Base-by-base conservation (phyloP, 2,113 vertebrate genomes). In the Felis chaus region DNA sequence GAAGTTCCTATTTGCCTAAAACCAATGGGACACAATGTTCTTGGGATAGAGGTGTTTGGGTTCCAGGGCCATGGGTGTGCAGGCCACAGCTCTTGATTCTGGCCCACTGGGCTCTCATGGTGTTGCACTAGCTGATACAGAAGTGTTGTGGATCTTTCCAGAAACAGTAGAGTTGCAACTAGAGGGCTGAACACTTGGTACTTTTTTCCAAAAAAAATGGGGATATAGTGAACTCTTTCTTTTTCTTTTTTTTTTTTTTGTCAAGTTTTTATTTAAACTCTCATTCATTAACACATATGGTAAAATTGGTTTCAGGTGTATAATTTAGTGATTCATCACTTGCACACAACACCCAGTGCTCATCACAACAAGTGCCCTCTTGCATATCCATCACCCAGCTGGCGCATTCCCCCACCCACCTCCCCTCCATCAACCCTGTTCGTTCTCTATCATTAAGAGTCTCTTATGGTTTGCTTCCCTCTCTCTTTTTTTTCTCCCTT, bases 121-220 rank as follows among this genome's bases (percentile, higher is more conserved):
- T 97, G 94, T 11, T 95, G 74, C 89, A 91, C 97, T 97, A 97
- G 94, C 96, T 96, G 74, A 95, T 14, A 0, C 48, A 79, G 90
- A 98, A 95, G 78, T 95, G 85, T 63, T 94, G 71, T 41, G 91
- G 87, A 63, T 85, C 69, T 92, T 98, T 98, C 92, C 82, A 97
- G 87, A 86, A 97, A 97, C 78, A 96, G 97, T 88, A 92, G 93
- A 96, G 85, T 93, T 94, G 66, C 74, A 95, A 81, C 61, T 53
- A 11, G 81, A 81, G 71, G 86, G 95, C 91, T 94, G 92, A 94
- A 97, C 39, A 71, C 90, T 81, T 23, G 8, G 7, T 55, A 39
- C 57, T 74, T 92, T 92, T 79, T 97, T 7, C 41, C 71, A 93
- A 65, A 94, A 65, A 96, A 94, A 96, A 89, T 53, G 66, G 5